Evolutionary conservation across 1,140 invertebrate genomes (phyloP).

Genomic region (Phortica variegata): DNA sequence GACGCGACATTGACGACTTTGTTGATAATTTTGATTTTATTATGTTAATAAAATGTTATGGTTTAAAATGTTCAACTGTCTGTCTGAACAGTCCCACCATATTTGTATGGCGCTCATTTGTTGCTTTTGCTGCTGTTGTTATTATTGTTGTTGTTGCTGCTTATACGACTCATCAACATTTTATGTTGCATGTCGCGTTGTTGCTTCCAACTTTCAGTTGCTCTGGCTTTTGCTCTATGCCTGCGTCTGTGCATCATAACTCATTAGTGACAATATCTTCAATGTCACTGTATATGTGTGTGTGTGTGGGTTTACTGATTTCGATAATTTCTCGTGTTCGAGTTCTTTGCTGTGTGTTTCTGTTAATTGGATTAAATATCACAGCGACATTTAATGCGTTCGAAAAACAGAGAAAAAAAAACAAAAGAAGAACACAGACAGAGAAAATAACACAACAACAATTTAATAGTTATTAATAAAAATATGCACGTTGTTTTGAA

Average conservation of each 20-base stretch:
- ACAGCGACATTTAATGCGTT: conserved; percentile 15
- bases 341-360: conserved; percentile 8
- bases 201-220: conserved; percentile 2
- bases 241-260: conserved; percentile 51
- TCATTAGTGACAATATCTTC: conserved; percentile 51
- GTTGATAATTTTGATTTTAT: conserved; percentile 57
- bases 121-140: conserved; percentile 26
- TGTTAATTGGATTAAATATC: conserved; percentile 54
- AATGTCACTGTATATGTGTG: neutral
- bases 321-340: conserved; percentile 37
- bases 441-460: neutral
- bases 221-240: conserved; percentile 14
- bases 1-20: conserved; percentile 55
- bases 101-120: conserved; percentile 2
- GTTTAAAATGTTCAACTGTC: conserved; percentile 53
- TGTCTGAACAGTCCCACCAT: conserved; percentile 16
- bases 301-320: conserved; percentile 48
- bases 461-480: conserved; percentile 6
- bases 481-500: conserved; percentile 50
- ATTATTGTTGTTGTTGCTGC: neutral
- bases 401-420: no score
- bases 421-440: neutral
- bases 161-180: conserved; percentile 11
- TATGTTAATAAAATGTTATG: conserved; percentile 57
- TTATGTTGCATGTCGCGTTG: conserved; percentile 16